A percentile compares a stretch with the other conserved stretches of the same genome.
Evolutionary conservation across 2,888 invertebrate genomes (phyloP).

Genomic region (Ennomos fuscantarius): DNA sequence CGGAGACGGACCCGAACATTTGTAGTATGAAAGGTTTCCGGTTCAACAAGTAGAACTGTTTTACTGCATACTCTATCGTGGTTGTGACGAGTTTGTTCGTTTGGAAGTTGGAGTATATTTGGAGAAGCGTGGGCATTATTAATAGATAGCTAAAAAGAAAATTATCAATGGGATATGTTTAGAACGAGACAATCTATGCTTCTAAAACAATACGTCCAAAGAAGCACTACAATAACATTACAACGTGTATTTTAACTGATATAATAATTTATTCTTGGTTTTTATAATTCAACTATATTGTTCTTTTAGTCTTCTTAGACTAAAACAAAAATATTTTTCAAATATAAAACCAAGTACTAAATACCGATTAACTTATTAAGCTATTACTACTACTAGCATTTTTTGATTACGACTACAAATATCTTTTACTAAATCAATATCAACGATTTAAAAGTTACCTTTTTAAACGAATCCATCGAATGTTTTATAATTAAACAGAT

Average conservation of each 20-base stretch:
- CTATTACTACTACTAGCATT: neutral
- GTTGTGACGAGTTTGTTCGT: slow-evolving; percentile 97
- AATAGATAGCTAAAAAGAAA: slow-evolving; percentile 90
- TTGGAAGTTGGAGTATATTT: slow-evolving; percentile 99
- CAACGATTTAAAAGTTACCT: too few species aligned
- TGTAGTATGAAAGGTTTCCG: slow-evolving; percentile 99
- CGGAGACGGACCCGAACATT: slow-evolving; percentile 99
- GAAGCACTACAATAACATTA: neutral
- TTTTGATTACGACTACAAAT: neutral
- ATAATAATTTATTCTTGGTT: too few species aligned
- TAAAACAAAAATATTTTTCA: too few species aligned
- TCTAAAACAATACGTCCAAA: neutral
- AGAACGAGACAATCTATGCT: neutral
- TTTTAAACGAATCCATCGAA: too few species aligned
- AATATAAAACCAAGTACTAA: too few species aligned
- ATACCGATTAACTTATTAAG: too few species aligned
- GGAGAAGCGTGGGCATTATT: slow-evolving; percentile 98
- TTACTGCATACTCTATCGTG: slow-evolving; percentile 98
- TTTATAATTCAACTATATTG: too few species aligned
- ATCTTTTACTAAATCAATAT: too few species aligned
- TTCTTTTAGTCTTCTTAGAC: too few species aligned
- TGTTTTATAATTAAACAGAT: too few species aligned
- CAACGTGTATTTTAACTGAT: too few species aligned
- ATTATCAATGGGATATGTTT: neutral
- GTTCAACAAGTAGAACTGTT: slow-evolving; percentile 99